Conservation (phyloP, 2,113 vertebrate species). For the Campylomormyrus numenius region DNA sequence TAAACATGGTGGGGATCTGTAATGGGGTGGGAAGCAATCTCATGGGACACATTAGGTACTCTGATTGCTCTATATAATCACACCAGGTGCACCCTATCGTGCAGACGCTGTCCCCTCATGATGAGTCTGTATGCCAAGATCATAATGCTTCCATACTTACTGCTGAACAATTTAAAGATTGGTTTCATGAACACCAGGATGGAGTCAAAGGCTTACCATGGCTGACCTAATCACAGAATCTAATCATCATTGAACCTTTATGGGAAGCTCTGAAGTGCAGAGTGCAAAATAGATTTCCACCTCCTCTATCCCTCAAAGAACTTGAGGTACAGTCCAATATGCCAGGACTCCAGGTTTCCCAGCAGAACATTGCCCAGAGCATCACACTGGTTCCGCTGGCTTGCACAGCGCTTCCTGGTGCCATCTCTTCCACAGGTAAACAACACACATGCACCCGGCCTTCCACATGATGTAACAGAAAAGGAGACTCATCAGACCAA, state of each 20-base stretch:
- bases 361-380: not conserved
- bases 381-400: not conserved
- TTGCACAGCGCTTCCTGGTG: not conserved
- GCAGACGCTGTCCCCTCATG: not conserved
- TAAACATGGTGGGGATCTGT: not conserved
- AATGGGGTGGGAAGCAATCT: not conserved
- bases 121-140: not conserved
- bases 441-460: not conserved
- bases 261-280: not conserved
- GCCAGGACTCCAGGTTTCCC: not conserved
- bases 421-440: not conserved
- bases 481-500: not conserved
- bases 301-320: not conserved
- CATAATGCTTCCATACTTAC: not conserved
- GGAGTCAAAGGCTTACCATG: not conserved
- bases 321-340: not conserved
- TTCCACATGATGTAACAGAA: not conserved
- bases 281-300: not conserved
- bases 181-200: not conserved
- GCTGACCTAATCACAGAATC: not conserved
- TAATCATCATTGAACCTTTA: not conserved
- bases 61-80: not conserved
- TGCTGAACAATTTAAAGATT: not conserved
- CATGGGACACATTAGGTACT: not conserved
- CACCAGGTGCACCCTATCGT: not conserved